These are phyloP conservation scores for Acanthosepion pharaonis DNA, from an alignment of 2,888 invertebrate species.

Conservation along the genomic window DNA sequence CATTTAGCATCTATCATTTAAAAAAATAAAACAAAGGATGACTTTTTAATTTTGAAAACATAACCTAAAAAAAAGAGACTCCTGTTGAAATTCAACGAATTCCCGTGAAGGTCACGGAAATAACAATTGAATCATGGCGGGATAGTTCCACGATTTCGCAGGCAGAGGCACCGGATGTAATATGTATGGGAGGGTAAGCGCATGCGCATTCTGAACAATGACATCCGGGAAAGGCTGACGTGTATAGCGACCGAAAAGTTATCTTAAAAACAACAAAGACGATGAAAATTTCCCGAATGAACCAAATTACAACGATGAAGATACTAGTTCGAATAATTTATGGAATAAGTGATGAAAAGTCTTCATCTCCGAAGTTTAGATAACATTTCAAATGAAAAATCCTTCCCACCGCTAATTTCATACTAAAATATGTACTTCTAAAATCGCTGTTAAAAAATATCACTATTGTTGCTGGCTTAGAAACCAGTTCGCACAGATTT, in stretches of 20 bases:
- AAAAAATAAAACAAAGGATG: no score
- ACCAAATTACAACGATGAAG: not conserved
- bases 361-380: no score
- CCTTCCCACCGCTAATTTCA: no score
- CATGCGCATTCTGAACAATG: not conserved
- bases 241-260: not conserved
- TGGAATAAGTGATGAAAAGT: not conserved
- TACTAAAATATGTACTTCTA: not conserved
- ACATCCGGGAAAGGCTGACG: not conserved
- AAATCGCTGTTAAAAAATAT: not conserved
- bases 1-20: no score
- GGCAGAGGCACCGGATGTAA: not conserved
- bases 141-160: not conserved
- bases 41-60: no score
- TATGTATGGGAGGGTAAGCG: not conserved
- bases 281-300: not conserved
- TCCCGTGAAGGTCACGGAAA: not conserved
- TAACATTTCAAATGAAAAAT: no score
- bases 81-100: not conserved
- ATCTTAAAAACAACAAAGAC: not conserved
- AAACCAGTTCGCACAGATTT: slow-evolving; percentile 54
- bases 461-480: not conserved
- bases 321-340: not conserved
- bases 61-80: no score
- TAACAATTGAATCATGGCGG: not conserved